These are phyloP conservation scores for Ardeotis arabs DNA, from an alignment of 2,113 vertebrate genomes.

Conservation along the genomic window DNA sequence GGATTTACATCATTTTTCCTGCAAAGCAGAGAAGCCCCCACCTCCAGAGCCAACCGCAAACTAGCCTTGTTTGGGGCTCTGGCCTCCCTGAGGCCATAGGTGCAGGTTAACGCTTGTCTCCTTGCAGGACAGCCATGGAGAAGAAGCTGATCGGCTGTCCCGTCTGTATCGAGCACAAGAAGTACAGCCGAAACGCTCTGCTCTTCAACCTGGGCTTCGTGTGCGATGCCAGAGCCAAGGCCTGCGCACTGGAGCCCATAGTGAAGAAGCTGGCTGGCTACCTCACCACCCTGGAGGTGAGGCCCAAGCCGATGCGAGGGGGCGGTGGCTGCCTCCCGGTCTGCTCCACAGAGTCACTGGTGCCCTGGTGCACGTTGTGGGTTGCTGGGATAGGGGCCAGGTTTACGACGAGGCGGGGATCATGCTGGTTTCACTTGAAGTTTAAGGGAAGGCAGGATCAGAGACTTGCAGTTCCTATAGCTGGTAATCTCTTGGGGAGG, in stretches of 20 bases:
- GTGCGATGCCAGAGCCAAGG: conserved; percentile 92
- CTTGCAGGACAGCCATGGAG: conserved; percentile 91
- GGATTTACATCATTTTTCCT: not conserved
- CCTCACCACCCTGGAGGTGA: conserved; percentile 95
- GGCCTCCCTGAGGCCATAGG: rapidly evolving
- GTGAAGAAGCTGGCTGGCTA: conserved; percentile 98
- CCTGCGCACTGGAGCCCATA: conserved; percentile 93
- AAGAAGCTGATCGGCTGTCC: conserved; percentile 98
- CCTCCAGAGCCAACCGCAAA: rapidly evolving
- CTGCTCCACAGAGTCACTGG: rapidly evolving
- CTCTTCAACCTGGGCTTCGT: conserved; percentile 97
- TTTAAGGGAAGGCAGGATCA: rapidly evolving
- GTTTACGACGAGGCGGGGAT: not conserved
- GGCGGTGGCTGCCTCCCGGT: rapidly evolving
- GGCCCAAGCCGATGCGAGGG: rapidly evolving
- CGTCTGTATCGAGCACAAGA: conserved; percentile 97
- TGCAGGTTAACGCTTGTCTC: not conserved
- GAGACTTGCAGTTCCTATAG: rapidly evolving
- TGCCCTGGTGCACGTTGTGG: rapidly evolving
- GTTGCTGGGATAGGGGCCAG: not conserved
- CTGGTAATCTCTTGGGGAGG: rapidly evolving
- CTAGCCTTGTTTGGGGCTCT: rapidly evolving
- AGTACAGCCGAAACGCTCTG: conserved; percentile 94
- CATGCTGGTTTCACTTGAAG: not conserved
- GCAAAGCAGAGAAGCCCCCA: not conserved